phyloP scores from a whole-genome alignment of 2,888 invertebrate species.

The Sicus ferrugineus region DNA sequence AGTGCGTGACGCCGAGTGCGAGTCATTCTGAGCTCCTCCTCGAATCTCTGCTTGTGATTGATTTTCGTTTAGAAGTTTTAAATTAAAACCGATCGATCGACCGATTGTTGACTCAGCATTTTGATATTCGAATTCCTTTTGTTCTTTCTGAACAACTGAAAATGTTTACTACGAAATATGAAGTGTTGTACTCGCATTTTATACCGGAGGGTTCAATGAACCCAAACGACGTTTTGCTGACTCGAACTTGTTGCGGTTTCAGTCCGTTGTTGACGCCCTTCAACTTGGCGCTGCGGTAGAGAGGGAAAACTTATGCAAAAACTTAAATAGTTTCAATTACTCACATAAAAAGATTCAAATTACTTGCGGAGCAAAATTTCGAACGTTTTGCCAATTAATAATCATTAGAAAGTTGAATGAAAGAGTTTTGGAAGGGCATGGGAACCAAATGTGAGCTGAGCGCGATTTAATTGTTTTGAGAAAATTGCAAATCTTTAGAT shows the following conservation, averaged over 20 bases:
- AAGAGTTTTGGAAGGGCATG: too few species aligned
- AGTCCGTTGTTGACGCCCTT: too few species aligned
- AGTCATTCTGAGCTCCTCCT: background rate
- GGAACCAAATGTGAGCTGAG: too few species aligned
- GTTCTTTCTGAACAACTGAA: background rate
- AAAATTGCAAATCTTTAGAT: too few species aligned
- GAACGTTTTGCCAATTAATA: background rate
- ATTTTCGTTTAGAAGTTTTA: background rate
- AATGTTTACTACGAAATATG: background rate
- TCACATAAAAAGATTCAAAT: background rate
- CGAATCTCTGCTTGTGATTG: background rate
- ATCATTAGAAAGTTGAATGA: background rate
- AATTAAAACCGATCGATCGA: background rate
- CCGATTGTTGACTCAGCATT: background rate
- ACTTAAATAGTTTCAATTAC: background rate
- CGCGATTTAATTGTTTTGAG: too few species aligned
- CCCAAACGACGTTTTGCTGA: too few species aligned
- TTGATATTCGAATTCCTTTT: background rate
- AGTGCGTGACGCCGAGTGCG: conserved; percentile 44
- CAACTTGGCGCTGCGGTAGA: too few species aligned
- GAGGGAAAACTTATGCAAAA: too few species aligned
- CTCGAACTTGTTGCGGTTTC: too few species aligned
- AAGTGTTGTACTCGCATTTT: background rate
- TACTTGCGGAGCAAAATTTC: background rate
- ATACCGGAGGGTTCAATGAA: background rate